These are phyloP conservation scores for Tricholaema leucomelas DNA, from an alignment of 2,113 vertebrate genomes.

Conservation along the genomic window DNA sequence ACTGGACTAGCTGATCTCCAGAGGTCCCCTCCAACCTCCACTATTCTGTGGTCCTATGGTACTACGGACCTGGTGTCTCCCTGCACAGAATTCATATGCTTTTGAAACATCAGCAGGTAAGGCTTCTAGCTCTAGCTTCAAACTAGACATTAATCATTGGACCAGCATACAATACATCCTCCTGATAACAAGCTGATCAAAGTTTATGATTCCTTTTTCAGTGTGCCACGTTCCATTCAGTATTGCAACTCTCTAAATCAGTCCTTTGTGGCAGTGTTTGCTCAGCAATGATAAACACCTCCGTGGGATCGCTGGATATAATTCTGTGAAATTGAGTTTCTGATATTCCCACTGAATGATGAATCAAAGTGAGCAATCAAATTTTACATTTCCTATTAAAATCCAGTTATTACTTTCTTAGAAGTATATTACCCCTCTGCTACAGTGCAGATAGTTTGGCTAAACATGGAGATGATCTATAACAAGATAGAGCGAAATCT, in stretches of 20 bases:
- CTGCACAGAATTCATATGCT: background rate
- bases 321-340: background rate
- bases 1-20: too few species aligned
- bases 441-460: background rate
- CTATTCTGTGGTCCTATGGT: too few species aligned
- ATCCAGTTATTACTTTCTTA: background rate
- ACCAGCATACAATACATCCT: background rate
- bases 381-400: constrained; percentile 4
- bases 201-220: background rate
- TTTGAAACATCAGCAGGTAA: background rate
- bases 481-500: background rate
- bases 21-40: too few species aligned
- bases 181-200: background rate
- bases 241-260: background rate
- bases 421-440: background rate
- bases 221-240: background rate
- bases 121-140: background rate
- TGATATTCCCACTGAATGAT: background rate
- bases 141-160: background rate
- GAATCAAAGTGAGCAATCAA: background rate
- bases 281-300: background rate
- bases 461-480: background rate
- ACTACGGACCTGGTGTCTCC: background rate
- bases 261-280: background rate
- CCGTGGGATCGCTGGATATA: background rate